Percentiles rank a stretch among this genome's conserved stretches.
Conservation (phyloP, 1,140 invertebrate species). For the Drosophila pruinosa region DNA sequence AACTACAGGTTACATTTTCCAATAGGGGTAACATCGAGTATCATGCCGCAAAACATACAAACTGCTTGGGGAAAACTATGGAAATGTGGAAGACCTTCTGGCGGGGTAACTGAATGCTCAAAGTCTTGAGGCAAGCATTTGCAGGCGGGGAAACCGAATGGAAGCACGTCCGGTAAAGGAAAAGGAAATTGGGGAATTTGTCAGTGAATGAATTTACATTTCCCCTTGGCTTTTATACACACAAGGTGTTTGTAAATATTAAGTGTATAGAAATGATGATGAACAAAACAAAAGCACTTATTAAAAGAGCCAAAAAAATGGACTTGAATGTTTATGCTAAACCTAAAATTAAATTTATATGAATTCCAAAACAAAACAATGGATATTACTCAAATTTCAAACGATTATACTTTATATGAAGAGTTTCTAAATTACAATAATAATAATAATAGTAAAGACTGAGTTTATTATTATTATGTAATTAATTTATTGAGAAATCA, state of each 20-base stretch:
- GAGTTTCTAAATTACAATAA: no score
- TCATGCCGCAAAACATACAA: background rate
- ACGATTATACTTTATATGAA: no score
- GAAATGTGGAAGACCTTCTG: background rate
- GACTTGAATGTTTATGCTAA: no score
- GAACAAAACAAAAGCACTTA: no score
- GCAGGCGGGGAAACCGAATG: background rate
- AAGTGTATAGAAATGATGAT: background rate
- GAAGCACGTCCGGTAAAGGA: background rate
- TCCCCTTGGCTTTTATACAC: background rate
- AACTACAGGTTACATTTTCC: background rate
- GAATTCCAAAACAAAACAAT: no score
- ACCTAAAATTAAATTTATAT: no score
- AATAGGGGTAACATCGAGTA: slow-evolving; percentile 9
- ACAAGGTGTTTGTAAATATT: background rate
- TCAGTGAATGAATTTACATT: slow-evolving; percentile 1
- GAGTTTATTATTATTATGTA: no score
- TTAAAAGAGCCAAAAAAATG: no score
- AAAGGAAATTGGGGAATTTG: slow-evolving; percentile 13
- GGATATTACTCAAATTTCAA: no score
- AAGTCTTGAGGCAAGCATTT: background rate
- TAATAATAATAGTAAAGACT: no score
- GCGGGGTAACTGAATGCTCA: slow-evolving; percentile 13
- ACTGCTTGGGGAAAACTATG: background rate
- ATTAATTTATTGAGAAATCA: no score